Base-by-base conservation (phyloP, 64 coral and sea anemone species). In the Montipora efflorescens region DNA sequence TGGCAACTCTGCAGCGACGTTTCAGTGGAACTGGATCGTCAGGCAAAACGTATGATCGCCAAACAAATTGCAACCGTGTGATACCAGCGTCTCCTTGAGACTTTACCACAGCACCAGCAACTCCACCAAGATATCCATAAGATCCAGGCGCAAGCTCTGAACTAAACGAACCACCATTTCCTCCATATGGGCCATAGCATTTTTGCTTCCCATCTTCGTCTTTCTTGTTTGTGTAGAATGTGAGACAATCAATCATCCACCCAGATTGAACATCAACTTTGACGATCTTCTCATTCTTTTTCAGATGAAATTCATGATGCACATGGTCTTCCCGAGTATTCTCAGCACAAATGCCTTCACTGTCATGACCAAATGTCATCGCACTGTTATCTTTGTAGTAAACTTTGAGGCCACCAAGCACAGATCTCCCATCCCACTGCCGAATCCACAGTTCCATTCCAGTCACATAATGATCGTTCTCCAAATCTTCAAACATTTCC, bases 371-470 rank as follows among this genome's bases (percentile, higher is more conserved):
- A 87, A 95, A 78, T 79, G 90, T 87, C 7, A 47, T 48, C 15
- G 76, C 49, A 14, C 90, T 52, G 5, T 72, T 82, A 88, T 92
- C 90, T 16, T 83, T 90, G 67, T 98, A 98, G 67, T 76, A 82
- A 59, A 98, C 52, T 72, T 95, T 89, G 4, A 98, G 62, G 13
- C 96, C 96, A 44, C 94, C 96, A 80, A 98, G 67, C 11, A 98
- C 96, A 89, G 81, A 81, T 20, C 87, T 64, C 1, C 96, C 93
- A 90, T 98, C 94, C 96, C 96, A 98, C 5, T 66, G 51, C 10
- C 96, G 93, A 81, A 95, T 95, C 96, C 96, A 98, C 1, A 98
- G 62, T 62, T 98, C 88, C 94, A 98, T 98, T 51, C 96, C 96
- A 48, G 84, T 90, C 14, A 98, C 67, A 43, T 48, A 98, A 4